Conservation (phyloP, 2,113 vertebrate genomes). For the Catharus minimus region DNA sequence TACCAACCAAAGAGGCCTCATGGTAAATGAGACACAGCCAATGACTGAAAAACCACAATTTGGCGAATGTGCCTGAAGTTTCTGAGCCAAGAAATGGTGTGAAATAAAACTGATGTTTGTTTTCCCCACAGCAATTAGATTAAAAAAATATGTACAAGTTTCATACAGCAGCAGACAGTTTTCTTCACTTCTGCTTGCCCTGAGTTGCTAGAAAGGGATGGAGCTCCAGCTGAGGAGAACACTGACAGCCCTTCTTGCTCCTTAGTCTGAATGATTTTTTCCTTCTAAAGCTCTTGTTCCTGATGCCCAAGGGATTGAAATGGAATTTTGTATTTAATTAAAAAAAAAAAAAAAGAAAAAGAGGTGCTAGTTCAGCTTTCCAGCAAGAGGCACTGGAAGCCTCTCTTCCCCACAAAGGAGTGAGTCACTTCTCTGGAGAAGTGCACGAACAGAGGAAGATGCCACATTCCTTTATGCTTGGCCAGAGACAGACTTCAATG, state of each 20-base stretch:
- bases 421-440: constrained; percentile 27
- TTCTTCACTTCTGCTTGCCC: constrained; percentile 46
- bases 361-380: constrained; percentile 20
- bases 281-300: background rate
- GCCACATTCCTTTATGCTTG: background rate
- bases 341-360: background rate
- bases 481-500: background rate
- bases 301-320: background rate
- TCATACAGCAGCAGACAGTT: constrained; percentile 53
- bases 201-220: constrained; percentile 49
- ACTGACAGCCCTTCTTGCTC: background rate
- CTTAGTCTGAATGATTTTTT: background rate
- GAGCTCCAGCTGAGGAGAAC: background rate
- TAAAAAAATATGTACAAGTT: constrained; percentile 57
- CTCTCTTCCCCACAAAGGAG: background rate
- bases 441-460: background rate
- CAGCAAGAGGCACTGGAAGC: constrained; percentile 11
- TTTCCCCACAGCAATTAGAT: constrained; percentile 62
- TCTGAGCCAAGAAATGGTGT: constrained; percentile 61
- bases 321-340: background rate
- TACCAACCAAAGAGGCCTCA: constrained; percentile 57
- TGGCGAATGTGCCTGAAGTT: constrained; percentile 11
- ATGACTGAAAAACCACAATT: constrained; percentile 57
- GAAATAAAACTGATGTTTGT: constrained; percentile 65
- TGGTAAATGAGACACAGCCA: constrained; percentile 47